phyloP scores from a whole-genome alignment of 2,113 vertebrate species.

The Cariama cristata region DNA sequence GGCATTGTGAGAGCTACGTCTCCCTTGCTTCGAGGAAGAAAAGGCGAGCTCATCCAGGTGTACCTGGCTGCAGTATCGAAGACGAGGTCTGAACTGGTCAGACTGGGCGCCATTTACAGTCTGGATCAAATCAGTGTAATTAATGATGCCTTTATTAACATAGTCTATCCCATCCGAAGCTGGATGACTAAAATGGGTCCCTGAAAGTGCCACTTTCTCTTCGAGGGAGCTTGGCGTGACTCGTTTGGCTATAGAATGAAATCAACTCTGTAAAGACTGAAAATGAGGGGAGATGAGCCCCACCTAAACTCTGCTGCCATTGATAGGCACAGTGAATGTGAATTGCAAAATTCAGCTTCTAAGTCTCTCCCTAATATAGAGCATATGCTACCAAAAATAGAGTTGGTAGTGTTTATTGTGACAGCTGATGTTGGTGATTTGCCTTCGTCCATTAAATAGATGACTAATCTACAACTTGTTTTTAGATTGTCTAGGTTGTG shows the following conservation, averaged over 20 bases:
- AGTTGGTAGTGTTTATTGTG: neutral
- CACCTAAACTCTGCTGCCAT: neutral
- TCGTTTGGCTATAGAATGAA: neutral
- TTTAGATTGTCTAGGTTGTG: neutral
- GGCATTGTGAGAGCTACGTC: neutral
- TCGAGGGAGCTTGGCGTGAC: neutral
- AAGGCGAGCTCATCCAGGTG: neutral
- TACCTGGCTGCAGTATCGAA: neutral
- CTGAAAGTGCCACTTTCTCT: neutral
- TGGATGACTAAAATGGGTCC: neutral
- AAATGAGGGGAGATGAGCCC: neutral
- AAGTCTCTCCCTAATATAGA: neutral
- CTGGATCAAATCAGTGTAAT: neutral
- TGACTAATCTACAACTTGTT: neutral
- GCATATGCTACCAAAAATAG: neutral
- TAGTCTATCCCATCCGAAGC: neutral
- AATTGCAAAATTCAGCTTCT: neutral
- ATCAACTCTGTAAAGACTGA: neutral
- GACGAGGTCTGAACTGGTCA: neutral
- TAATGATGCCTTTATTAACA: neutral
- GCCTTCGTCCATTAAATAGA: neutral
- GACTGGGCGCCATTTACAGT: neutral
- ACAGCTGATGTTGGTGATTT: slow-evolving; percentile 1
- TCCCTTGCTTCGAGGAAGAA: neutral
- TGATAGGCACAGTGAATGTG: neutral